Percentiles rank a stretch among this genome's conserved stretches.
Conservation (phyloP, 1,140 invertebrate species). For the Panagrolaimus sp. region DNA sequence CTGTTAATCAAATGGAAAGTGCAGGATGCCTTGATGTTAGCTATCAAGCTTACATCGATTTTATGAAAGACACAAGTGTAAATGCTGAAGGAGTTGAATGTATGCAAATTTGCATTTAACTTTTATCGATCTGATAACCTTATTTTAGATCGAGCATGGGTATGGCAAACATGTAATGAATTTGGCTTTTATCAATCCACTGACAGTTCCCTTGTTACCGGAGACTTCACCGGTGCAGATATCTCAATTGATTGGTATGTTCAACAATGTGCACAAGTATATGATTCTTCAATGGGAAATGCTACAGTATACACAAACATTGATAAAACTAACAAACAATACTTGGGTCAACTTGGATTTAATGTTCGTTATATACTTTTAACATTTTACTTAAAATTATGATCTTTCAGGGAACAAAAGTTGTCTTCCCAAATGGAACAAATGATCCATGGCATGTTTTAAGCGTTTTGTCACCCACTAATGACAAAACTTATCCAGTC, state of each 20-base stretch:
- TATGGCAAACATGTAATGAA: constrained; percentile 86
- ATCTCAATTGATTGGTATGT: neutral
- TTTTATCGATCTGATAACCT: neutral
- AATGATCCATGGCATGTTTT: constrained; percentile 28
- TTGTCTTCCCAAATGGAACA: constrained; percentile 6
- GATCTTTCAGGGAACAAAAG: neutral
- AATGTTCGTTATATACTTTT: neutral
- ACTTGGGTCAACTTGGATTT: neutral
- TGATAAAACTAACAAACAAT: constrained; percentile 1
- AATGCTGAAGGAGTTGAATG: neutral
- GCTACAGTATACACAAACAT: neutral
- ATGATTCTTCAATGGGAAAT: neutral
- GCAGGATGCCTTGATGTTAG: neutral
- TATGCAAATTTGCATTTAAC: neutral
- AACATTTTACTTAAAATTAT: too few species aligned
- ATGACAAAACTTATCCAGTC: neutral
- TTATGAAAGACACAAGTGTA: neutral
- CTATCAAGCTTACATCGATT: neutral
- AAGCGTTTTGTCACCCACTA: constrained; percentile 17
- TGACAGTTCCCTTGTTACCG: constrained; percentile 55
- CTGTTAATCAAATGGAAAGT: constrained; percentile 9
- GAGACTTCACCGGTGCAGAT: constrained; percentile 9
- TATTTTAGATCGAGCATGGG: constrained; percentile 66
- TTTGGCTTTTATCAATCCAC: constrained; percentile 90
- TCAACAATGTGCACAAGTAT: constrained; percentile 5